Percentiles rank a stretch among this genome's conserved stretches.
phyloP scores from a whole-genome alignment of 2,113 vertebrate genomes.

The Rousettus leschenaultii region DNA sequence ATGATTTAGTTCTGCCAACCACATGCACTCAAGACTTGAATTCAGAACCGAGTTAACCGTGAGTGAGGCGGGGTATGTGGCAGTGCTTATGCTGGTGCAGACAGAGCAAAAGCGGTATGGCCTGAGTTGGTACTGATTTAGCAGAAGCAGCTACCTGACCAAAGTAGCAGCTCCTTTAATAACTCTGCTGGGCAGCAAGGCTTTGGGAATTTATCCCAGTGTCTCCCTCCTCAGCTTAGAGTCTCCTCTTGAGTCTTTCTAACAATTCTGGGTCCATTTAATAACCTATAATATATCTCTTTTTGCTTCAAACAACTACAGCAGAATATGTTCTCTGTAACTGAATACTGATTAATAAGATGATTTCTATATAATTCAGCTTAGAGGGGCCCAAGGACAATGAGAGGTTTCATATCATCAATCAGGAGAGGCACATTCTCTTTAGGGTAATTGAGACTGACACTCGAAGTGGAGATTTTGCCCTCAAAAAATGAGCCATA shows the following conservation, averaged over 20 bases:
- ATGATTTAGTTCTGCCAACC: neutral
- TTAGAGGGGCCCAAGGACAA: neutral
- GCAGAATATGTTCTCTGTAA: neutral
- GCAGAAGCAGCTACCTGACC: neutral
- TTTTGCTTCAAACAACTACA: neutral
- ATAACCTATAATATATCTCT: neutral
- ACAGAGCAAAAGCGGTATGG: neutral
- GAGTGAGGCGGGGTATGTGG: neutral
- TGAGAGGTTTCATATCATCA: neutral
- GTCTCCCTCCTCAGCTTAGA: neutral
- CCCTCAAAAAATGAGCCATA: neutral
- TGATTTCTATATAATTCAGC: neutral
- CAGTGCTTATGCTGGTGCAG: accelerated
- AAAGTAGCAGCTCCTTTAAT: neutral
- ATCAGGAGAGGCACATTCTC: neutral
- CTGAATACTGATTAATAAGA: neutral
- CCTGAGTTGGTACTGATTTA: neutral
- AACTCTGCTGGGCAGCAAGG: neutral
- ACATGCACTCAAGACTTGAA: neutral
- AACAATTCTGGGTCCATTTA: neutral
- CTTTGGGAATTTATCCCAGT: neutral
- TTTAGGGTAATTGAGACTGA: neutral
- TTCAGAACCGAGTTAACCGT: neutral
- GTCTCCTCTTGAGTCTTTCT: neutral
- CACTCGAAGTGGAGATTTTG: neutral